Base-by-base conservation (phyloP, 2,797 vertebrate species). In the Botia almorhae region DNA sequence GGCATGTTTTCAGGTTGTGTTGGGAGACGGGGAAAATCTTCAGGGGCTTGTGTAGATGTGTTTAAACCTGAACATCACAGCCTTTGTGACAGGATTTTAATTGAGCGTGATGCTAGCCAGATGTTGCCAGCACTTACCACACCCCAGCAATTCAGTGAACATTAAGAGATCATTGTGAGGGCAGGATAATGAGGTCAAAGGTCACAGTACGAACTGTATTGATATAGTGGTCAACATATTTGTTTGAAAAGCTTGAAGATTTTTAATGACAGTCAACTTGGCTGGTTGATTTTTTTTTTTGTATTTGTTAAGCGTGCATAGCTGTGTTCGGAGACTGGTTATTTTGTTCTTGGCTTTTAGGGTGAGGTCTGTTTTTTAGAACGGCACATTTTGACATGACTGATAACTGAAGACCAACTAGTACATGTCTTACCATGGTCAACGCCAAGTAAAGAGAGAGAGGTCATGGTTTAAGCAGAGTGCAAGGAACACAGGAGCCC, bases 401-500 rank as follows among this genome's bases (percentile, higher is more conserved):
- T 80, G 29, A 81, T 75, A 19, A 50, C 43, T 63, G n/a, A 60
- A 70, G 19, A 69, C 68, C 36, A 58, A 48, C 60, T 65, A 74
- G 74, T 58, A 74, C 56, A 69, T 33, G 36, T 48, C 36, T 1
- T 70, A 33, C 29, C 21, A 51, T 75, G 56, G 26, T 74, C 69
- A 82, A 56, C 67, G 26, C 51, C 56, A 74, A 23, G n/a, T 39
- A n/a, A 55, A 39, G 13, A 61, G 29, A 82, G 33, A 68, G 19
- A 76, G 82, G 78, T 58, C 78, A 81, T 29, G 46, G 65, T 68
- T 77, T 55, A 84, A 80, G 84, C 85, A 70, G 69, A 71, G 78
- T 39, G 77, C 0, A 70, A 72, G 83, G 74, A 81, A 60, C 67
- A 81, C 67, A 51, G 67, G 74, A 80, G 71, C 69, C 73, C 74